Base-by-base conservation (phyloP, 2,113 vertebrate species). In the Taxidea taxus region DNA sequence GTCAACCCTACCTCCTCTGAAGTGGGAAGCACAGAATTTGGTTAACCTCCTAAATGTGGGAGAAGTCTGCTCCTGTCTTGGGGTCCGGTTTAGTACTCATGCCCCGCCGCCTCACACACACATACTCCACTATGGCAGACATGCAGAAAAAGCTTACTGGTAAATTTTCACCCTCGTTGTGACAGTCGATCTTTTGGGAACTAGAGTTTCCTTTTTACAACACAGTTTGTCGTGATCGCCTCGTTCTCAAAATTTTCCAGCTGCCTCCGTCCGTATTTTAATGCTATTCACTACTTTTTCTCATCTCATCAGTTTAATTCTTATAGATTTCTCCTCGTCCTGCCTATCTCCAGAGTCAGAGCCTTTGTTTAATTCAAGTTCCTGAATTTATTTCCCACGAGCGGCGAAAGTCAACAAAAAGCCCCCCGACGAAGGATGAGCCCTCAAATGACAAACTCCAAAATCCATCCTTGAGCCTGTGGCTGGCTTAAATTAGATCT, bases 281-380 rank as follows among this genome's bases (percentile, higher is more conserved):
- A 92, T 91, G 54, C 81, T 75, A 62, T 95, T 97, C 96, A 83
- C 85, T 97, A 89, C 51, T 80, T 90, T 91, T 93, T 31, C 95
- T 97, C n/a, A 58, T 94, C 95, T 97, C 95, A 97, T 97, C 96
- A 97, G 66, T 93, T 97, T 92, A 90, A 98, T 98, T 97, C 97
- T 97, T 97, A 20, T 18, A 66, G 84, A 87, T 58, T 95, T 95
- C 85, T 51, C 25, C 75, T 87, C 58, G 1, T 95, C 47, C 97
- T 58, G n/a, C 81, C 64, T 95, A 37, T 93, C 93, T 95, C 85
- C 68, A 95, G 78, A 93, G 80, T 90, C 90, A 95, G 70, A 96
- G 78, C 74, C 94, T 97, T 96, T 96, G 70, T 96, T 95, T 85
- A 25, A 93, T 74, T 85, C 60, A 64, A 90, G 70, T 96, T 94